Conservation (phyloP, 2,888 invertebrate genomes). For the Dioctria linearis region DNA sequence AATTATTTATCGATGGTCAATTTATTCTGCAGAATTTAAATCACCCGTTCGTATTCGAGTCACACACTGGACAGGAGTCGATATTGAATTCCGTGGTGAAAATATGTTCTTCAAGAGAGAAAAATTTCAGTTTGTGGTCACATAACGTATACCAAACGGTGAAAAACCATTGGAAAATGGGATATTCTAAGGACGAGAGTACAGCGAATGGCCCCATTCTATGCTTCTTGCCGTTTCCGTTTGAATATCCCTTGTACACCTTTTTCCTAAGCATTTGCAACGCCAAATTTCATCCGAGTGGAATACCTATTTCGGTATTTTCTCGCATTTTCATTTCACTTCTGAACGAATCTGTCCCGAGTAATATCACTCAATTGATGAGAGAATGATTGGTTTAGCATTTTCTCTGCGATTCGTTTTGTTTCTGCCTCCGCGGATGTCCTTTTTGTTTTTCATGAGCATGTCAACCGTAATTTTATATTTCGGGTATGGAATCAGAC, state of each 20-base stretch:
- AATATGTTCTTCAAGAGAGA: conserved; percentile 45
- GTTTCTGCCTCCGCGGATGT: neutral
- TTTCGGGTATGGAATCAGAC: conserved; percentile 2
- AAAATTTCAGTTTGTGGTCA: conserved; percentile 41
- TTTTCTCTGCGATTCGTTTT: neutral
- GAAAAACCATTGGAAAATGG: conserved; percentile 24
- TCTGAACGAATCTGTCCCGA: conserved; percentile 35
- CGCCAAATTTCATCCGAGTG: neutral
- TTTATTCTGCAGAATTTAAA: conserved; percentile 52
- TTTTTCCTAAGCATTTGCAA: conserved; percentile 27
- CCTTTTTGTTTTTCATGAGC: conserved; percentile 13
- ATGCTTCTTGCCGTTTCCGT: neutral
- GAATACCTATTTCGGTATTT: neutral
- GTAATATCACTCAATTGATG: conserved; percentile 37
- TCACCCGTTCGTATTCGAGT: conserved; percentile 48
- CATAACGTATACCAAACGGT: conserved; percentile 32
- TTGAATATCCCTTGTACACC: conserved; percentile 13
- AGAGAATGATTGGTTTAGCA: conserved; percentile 28
- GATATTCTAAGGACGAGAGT: neutral
- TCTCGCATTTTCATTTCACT: conserved; percentile 40
- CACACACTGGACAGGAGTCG: conserved; percentile 45
- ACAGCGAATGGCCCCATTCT: neutral
- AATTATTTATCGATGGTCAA: conserved; percentile 52
- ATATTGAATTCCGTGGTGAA: conserved; percentile 51
- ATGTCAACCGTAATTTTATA: conserved; percentile 8